Base-by-base conservation (phyloP, 2,797 vertebrate genomes). In the Calcarius lapponicus region DNA sequence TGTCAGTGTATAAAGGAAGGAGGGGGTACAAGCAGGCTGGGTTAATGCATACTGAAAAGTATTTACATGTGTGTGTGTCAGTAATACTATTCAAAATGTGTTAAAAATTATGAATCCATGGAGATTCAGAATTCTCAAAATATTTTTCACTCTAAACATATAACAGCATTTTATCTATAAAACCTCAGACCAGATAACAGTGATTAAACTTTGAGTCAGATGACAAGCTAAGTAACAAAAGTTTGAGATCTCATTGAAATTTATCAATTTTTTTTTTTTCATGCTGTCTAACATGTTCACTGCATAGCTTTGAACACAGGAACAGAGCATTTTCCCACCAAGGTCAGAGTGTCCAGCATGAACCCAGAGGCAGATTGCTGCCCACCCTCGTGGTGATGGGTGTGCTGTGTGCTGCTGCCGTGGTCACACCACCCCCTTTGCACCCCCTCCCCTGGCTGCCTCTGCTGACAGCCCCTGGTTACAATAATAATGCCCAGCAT, bases 21-120 rank as follows among this genome's bases (percentile, higher is more conserved):
- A 31, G 7, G 4, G 13, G 7, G 17, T 13, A 22, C 32, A 57
- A 53, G 7, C 40, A 50, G 17, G 26, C 8, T 60, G 38, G 13
- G 13, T 36, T 60, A 80, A 28, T 54, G 22, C 15, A 17, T 9
- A 11, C 22, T 20, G 50, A 17, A 17, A 86, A 21, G 21, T 36
- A 16, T 19, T 8, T 3, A 6, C 2, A 1, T 7, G 4, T 3
- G 3, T 31, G 10, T 47, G 22, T 28, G 21, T 48, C 15, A 61
- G 18, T 80, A 24, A 40, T 57, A 20, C 11, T 51, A 8, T 29
- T n/a, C 7, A 56, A 34, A 58, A 31, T 36, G 17, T n/a, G 2
- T 26, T 87, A 51, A 43, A 56, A 72, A 36, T 54, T 47, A 29
- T 7, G 11, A 69, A 58, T 70, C 32, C 4, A 4, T 0, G 1